Percentiles rank a stretch among this genome's conserved stretches.
These are phyloP conservation scores for Crossocerus cetratus DNA, from an alignment of 2,888 invertebrate genomes.

Conservation along the genomic window DNA sequence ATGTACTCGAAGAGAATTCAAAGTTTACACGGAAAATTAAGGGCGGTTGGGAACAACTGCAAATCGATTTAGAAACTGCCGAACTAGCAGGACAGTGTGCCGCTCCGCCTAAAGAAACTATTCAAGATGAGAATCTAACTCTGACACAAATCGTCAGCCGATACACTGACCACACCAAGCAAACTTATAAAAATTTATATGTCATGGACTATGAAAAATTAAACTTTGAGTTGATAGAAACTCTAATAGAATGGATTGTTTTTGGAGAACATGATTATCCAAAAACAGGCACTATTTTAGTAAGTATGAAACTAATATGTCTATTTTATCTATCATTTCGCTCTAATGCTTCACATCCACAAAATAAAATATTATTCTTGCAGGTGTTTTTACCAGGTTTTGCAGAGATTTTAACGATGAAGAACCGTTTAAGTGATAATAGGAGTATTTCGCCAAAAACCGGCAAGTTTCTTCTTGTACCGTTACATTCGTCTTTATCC, in stretches of 20 bases:
- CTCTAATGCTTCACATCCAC: background rate
- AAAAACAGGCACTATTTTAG: slow-evolving; percentile 85
- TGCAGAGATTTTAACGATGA: slow-evolving; percentile 86
- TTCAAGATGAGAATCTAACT: slow-evolving; percentile 85
- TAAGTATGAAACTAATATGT: slow-evolving; percentile 48
- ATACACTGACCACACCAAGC: slow-evolving; percentile 81
- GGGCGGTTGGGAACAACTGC: slow-evolving; percentile 80
- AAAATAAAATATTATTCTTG: slow-evolving; percentile 18
- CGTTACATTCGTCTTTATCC: slow-evolving; percentile 90
- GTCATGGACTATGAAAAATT: slow-evolving; percentile 88
- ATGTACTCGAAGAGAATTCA: slow-evolving; percentile 81
- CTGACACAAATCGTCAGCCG: slow-evolving; percentile 83
- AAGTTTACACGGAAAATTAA: slow-evolving; percentile 83
- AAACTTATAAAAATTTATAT: slow-evolving; percentile 85
- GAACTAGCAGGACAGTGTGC: slow-evolving; percentile 80
- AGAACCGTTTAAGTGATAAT: slow-evolving; percentile 84
- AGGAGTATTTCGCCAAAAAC: slow-evolving; percentile 81
- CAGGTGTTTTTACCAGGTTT: slow-evolving; percentile 87
- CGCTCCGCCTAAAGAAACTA: slow-evolving; percentile 80
- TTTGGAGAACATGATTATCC: slow-evolving; percentile 84
- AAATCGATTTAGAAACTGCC: slow-evolving; percentile 82
- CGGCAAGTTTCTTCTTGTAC: slow-evolving; percentile 86
- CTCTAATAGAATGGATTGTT: slow-evolving; percentile 84
- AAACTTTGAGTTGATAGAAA: slow-evolving; percentile 87
- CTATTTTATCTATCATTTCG: background rate